Percentiles rank a stretch among this genome's conserved stretches.
phyloP scores from a whole-genome alignment of 2,113 vertebrate genomes.

The Verasper variegatus region DNA sequence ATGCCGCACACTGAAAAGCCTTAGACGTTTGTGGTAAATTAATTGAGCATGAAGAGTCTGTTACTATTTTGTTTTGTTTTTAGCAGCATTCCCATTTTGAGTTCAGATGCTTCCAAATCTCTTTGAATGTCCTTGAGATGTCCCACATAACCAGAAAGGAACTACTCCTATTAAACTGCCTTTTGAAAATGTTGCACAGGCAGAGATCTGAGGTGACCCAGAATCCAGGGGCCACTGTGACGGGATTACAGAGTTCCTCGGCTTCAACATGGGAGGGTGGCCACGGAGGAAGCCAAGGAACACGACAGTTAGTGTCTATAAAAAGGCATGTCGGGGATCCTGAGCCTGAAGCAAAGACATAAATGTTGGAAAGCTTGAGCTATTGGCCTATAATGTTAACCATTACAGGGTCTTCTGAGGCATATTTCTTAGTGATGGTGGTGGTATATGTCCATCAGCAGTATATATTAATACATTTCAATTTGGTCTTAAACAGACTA shows the following conservation, averaged over 20 bases:
- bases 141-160: constrained; percentile 36
- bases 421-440: not conserved
- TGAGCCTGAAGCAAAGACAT: constrained; percentile 8
- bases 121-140: constrained; percentile 52
- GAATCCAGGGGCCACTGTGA: constrained; percentile 49
- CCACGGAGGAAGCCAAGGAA: constrained; percentile 16
- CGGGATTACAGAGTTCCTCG: constrained; percentile 51
- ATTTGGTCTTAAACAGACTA: not conserved
- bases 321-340: constrained; percentile 15
- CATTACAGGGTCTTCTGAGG: not conserved
- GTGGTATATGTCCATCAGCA: not conserved
- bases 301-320: not conserved
- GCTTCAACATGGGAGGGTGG: constrained; percentile 32
- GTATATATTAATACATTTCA: not conserved
- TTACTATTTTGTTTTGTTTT: constrained; percentile 15
- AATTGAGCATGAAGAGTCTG: constrained; percentile 17
- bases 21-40: not conserved
- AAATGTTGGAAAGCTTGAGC: not conserved
- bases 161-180: constrained; percentile 43
- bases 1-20: not conserved
- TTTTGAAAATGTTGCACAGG: constrained; percentile 16
- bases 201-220: constrained; percentile 57
- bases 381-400: not conserved
- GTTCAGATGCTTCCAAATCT: constrained; percentile 6
- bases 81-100: constrained; percentile 24